A percentile compares a stretch with the other conserved stretches of the same genome.
phyloP scores from a whole-genome alignment of 2,113 vertebrate genomes.

The Actenoides hombroni region DNA sequence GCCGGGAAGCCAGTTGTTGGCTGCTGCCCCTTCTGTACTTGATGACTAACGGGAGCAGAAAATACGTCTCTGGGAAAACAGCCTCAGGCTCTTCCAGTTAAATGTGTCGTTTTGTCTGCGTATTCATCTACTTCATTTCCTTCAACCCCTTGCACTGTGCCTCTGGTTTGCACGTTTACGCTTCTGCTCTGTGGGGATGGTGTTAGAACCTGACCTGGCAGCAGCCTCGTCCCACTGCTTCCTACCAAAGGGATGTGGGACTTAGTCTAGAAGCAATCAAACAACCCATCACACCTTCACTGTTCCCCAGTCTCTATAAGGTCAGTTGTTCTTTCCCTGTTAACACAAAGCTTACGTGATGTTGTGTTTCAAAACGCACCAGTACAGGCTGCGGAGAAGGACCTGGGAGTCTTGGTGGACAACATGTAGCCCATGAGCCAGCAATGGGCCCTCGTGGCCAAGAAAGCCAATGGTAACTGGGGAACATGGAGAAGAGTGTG shows the following conservation, averaged over 20 bases:
- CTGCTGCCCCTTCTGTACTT: not conserved
- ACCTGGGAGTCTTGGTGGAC: not conserved
- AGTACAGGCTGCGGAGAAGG: not conserved
- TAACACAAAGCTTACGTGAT: not conserved
- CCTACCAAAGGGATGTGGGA: rapidly evolving
- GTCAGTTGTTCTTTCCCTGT: not conserved
- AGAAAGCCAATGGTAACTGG: not conserved
- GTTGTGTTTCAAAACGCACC: not conserved
- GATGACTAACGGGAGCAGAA: not conserved
- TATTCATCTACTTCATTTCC: not conserved
- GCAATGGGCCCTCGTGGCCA: not conserved
- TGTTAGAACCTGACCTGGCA: not conserved
- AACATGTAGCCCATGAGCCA: not conserved
- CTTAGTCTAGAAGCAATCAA: not conserved
- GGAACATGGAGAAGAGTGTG: not conserved
- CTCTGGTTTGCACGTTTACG: not conserved
- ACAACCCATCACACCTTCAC: not conserved
- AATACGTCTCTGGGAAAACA: not conserved
- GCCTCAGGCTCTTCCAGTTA: not conserved
- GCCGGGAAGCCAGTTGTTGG: not conserved
- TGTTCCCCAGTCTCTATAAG: not conserved
- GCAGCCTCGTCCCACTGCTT: not conserved
- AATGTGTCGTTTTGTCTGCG: not conserved
- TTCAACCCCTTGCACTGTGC: not conserved
- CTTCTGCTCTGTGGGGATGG: not conserved